Conservation (phyloP, 2,888 invertebrate genomes). For the Physocephala rufipes region DNA sequence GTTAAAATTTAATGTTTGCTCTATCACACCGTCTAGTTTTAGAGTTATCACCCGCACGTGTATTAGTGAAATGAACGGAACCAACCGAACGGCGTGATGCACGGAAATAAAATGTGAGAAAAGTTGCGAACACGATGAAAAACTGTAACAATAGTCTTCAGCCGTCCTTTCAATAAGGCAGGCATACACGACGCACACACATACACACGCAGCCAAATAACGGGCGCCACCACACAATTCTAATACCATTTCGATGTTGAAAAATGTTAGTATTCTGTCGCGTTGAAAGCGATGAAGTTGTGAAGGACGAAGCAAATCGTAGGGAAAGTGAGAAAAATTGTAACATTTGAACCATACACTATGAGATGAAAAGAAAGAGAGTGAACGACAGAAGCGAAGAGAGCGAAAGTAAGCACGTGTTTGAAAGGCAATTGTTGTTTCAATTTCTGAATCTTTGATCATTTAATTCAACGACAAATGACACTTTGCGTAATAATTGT, state of each 20-base stretch:
- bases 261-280: not conserved
- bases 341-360: conserved; percentile 26
- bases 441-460: not conserved
- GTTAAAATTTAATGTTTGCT: too few species aligned
- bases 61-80: conserved; percentile 9
- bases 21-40: not conserved
- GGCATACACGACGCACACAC: conserved; percentile 22
- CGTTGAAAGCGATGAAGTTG: not conserved
- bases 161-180: conserved; percentile 12
- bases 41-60: not conserved
- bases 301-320: conserved; percentile 16
- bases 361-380: conserved; percentile 7
- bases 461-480: not conserved
- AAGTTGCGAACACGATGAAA: conserved; percentile 29
- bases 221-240: conserved; percentile 28
- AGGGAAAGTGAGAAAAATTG: conserved; percentile 28
- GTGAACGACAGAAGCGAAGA: too few species aligned
- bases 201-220: conserved; percentile 19
- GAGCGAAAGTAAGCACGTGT: not conserved
- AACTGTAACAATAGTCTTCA: conserved; percentile 11
- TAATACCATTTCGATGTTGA: conserved; percentile 6
- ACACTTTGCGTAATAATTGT: not conserved
- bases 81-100: conserved; percentile 30
- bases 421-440: not conserved
- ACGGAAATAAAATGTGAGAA: conserved; percentile 33